phyloP scores from a whole-genome alignment of 35 echinoderm and acorn worm species.

The Holothuria glaberrima region DNA sequence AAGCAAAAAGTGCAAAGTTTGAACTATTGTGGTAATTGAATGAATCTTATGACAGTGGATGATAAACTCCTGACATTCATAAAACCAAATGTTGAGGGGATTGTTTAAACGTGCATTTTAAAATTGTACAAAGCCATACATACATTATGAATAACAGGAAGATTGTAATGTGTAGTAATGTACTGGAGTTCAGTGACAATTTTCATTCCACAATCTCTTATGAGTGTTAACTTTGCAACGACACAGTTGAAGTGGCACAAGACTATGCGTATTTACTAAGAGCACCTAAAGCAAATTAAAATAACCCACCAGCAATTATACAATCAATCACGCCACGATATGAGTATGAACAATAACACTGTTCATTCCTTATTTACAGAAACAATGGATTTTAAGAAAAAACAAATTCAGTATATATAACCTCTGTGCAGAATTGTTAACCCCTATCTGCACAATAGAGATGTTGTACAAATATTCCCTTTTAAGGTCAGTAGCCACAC shows the following conservation, averaged over 20 bases:
- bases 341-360: not conserved
- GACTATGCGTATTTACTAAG: conserved; percentile 26
- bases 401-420: conserved; percentile 26
- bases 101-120: not conserved
- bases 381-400: conserved; percentile 1
- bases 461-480: too few species aligned
- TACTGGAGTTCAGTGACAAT: not conserved
- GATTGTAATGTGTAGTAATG: not conserved
- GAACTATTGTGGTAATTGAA: too few species aligned
- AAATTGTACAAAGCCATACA: conserved; percentile 39
- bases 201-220: too few species aligned
- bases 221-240: not conserved
- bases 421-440: not conserved
- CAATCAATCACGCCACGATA: not conserved
- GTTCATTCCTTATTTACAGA: conserved; percentile 30
- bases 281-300: conserved; percentile 3
- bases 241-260: not conserved
- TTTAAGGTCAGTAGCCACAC: too few species aligned
- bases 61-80: too few species aligned
- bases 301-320: conserved; percentile 26
- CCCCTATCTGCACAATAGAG: too few species aligned
- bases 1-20: too few species aligned
- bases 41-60: too few species aligned
- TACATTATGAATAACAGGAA: not conserved
- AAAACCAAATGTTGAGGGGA: too few species aligned